Evolutionary conservation across 64 coral and sea anemone species (phyloP).

Genomic region (Stichodactyla helianthus): DNA sequence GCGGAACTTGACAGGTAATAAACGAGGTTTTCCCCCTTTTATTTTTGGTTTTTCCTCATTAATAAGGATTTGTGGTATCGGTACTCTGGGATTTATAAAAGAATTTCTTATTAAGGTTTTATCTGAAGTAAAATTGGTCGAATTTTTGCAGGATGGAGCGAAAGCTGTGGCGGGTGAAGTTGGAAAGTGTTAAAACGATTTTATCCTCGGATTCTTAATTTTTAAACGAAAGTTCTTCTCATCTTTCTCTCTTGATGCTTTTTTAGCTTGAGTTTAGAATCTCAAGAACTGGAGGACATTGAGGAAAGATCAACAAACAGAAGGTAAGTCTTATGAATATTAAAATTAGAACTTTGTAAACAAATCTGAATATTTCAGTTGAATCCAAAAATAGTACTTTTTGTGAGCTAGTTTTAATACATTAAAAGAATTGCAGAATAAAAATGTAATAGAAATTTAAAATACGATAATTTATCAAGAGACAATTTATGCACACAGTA

Average conservation of each 20-base stretch:
- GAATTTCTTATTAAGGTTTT: slow-evolving; percentile 4
- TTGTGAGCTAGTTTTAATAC: not conserved
- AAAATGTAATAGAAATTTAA: not conserved
- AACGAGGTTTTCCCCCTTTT: not conserved
- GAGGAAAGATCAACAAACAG: slow-evolving; percentile 3
- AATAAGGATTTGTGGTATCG: not conserved
- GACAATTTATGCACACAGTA: not conserved
- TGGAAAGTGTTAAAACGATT: not conserved
- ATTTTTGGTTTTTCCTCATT: slow-evolving; percentile 7
- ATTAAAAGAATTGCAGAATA: not conserved
- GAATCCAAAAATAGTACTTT: not conserved
- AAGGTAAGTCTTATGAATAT: slow-evolving; percentile 6
- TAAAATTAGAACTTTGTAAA: not conserved
- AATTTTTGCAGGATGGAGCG: not conserved
- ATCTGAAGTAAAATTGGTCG: not conserved
- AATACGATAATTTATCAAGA: not conserved
- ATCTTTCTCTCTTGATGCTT: not conserved
- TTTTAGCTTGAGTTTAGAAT: not conserved
- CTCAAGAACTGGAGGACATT: slow-evolving; percentile 10
- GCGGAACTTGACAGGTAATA: slow-evolving; percentile 7
- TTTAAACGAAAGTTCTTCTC: not conserved
- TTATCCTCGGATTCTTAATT: not conserved
- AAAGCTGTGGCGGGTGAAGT: not conserved
- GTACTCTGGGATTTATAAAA: not conserved
- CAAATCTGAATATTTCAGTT: not conserved